Evolutionary conservation across 37 sponge, comb jelly and placozoan species (phyloP).

Genomic region (Lycopodina hypogea): DNA sequence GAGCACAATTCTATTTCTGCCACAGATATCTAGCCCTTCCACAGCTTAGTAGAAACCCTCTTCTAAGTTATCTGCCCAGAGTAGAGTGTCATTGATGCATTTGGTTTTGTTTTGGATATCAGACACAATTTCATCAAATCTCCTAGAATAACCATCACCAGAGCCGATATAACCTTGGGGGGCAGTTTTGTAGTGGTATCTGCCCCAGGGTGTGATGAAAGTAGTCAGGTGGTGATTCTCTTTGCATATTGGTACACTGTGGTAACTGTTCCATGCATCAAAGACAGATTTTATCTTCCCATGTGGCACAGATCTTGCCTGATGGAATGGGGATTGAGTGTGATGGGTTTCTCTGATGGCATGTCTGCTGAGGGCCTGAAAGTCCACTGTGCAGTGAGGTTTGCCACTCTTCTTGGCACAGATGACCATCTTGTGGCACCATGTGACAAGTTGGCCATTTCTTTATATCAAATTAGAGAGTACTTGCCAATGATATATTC

Average conservation of each 20-base stretch:
- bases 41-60: no score
- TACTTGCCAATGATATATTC: no score
- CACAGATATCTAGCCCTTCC: no score
- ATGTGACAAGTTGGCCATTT: slow-evolving; percentile 28
- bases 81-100: no score
- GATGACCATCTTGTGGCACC: slow-evolving; percentile 39
- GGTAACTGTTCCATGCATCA: slow-evolving; percentile 55
- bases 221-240: slow-evolving; percentile 48
- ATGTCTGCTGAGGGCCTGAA: slow-evolving; percentile 29
- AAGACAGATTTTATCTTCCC: slow-evolving; percentile 48
- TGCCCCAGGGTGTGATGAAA: slow-evolving; percentile 49
- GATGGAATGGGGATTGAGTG: slow-evolving; percentile 37
- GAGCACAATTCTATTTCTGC: no score
- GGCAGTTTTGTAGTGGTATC: slow-evolving; percentile 45
- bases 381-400: slow-evolving; percentile 11
- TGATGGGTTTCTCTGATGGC: slow-evolving; percentile 40
- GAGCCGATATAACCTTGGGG: slow-evolving; percentile 59
- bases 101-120: slow-evolving; percentile 35
- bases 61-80: no score
- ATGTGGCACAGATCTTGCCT: slow-evolving; percentile 44
- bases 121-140: slow-evolving; percentile 34
- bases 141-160: slow-evolving; percentile 45
- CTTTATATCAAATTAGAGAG: no score
- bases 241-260: slow-evolving; percentile 42
- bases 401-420: slow-evolving; percentile 1